Conservation (phyloP, 2,113 vertebrate genomes). For the Notarius lentiginosus region DNA sequence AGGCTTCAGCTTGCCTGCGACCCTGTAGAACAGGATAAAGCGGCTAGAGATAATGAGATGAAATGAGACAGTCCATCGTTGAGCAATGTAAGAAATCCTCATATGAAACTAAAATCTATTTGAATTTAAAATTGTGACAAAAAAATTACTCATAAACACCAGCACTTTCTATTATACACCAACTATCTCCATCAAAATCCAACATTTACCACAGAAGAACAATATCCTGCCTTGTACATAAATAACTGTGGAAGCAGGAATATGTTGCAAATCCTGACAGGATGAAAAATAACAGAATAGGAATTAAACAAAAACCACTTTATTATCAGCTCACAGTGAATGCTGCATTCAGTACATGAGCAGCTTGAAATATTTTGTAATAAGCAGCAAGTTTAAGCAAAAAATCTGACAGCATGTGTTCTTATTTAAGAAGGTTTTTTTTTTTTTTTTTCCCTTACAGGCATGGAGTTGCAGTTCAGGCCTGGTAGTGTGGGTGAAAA, state of each 20-base stretch:
- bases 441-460: not conserved
- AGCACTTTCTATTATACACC: not conserved
- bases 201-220: not conserved
- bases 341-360: not conserved
- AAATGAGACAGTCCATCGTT: not conserved
- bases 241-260: not conserved
- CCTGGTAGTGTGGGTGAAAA: not conserved
- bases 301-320: not conserved
- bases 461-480: not conserved
- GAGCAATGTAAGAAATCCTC: not conserved
- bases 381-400: conserved; percentile 2
- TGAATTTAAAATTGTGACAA: not conserved
- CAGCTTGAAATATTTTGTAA: not conserved
- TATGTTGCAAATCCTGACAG: not conserved
- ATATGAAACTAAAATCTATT: not conserved
- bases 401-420: conserved; percentile 15
- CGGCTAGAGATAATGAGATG: too few relatives aligned
- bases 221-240: not conserved
- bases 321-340: not conserved
- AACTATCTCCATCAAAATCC: not conserved
- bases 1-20: too few relatives aligned
- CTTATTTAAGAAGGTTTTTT: not conserved
- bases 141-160: not conserved
- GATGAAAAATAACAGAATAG: not conserved
- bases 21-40: too few relatives aligned